Percentiles rank a stretch among this genome's conserved stretches.
Evolutionary conservation across 2,797 vertebrate species (phyloP).

Genomic region (Kryptolebias ocellatus): DNA sequence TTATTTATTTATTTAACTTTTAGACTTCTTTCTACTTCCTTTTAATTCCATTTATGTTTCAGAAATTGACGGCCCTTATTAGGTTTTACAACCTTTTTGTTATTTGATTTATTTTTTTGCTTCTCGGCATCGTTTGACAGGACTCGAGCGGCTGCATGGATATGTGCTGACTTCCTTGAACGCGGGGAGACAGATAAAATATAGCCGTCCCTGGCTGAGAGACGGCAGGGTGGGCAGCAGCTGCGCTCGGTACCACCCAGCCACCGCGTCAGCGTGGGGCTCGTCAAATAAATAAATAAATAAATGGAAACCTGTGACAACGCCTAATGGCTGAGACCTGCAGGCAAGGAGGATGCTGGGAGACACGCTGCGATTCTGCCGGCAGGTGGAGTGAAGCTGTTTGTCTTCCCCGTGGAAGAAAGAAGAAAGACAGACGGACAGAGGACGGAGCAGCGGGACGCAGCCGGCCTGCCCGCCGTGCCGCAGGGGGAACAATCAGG

Average conservation of each 20-base stretch:
- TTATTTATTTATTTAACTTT: too few relatives aligned
- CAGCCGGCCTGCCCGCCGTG: constrained; percentile 35
- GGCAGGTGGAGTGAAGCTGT: constrained; percentile 29
- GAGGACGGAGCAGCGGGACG: constrained; percentile 5
- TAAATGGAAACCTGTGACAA: constrained; percentile 65
- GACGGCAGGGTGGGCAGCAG: constrained; percentile 11
- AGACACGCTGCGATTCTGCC: constrained; percentile 17
- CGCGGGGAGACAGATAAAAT: constrained; percentile 16
- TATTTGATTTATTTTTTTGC: neutral
- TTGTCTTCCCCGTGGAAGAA: constrained; percentile 22
- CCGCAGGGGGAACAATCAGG: constrained; percentile 23
- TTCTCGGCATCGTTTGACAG: constrained; percentile 9
- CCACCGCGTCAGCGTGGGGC: constrained; percentile 27
- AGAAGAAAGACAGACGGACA: constrained; percentile 21
- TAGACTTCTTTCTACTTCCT: too few relatives aligned
- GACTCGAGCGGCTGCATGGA: neutral
- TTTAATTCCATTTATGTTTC: neutral
- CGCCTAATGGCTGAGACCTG: constrained; percentile 60
- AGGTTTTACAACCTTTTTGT: neutral
- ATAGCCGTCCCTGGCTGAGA: constrained; percentile 4
- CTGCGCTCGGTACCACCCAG: constrained; percentile 20
- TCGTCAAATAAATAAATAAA: constrained; percentile 49
- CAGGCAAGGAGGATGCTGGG: constrained; percentile 31
- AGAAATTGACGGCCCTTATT: neutral
- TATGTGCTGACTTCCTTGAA: neutral